A percentile compares a stretch with the other conserved stretches of the same genome.
phyloP scores from a whole-genome alignment of 2,113 vertebrate genomes.

The Electrona antarctica region DNA sequence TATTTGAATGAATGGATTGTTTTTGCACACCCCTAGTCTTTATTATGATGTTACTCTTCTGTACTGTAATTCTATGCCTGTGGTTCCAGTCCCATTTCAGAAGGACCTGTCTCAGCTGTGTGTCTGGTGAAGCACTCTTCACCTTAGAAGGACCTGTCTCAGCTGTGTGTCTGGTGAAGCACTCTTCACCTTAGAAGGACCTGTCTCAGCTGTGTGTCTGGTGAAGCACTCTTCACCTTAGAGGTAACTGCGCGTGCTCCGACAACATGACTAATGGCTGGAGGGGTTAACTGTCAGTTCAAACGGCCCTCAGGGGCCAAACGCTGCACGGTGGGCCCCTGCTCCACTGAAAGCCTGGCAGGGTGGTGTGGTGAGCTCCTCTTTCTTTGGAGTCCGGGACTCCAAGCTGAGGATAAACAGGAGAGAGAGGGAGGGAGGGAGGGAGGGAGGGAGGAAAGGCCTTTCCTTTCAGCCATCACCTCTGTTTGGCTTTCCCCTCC shows the following conservation, averaged over 20 bases:
- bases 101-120: too few relatives aligned
- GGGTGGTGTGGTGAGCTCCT: conserved; percentile 36
- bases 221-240: background rate
- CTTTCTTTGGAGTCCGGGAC: conserved; percentile 53
- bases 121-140: conserved; percentile 5
- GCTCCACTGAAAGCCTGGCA: conserved; percentile 39
- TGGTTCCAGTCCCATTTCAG: background rate
- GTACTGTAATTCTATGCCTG: too few relatives aligned
- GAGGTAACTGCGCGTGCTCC: background rate
- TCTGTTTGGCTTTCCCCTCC: conserved; percentile 70
- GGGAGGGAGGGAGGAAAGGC: conserved; percentile 28
- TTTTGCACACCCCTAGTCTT: too few relatives aligned
- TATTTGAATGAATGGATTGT: too few relatives aligned
- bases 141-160: background rate
- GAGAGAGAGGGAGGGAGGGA: conserved; percentile 21
- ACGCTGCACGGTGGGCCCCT: conserved; percentile 6
- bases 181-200: background rate
- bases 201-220: background rate
- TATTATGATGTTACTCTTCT: too few relatives aligned
- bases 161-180: background rate
- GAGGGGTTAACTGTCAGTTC: conserved; percentile 27
- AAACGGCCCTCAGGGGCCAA: conserved; percentile 31
- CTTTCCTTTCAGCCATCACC: conserved; percentile 65
- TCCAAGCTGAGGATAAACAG: conserved; percentile 68
- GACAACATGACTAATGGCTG: conserved; percentile 14